Evolutionary conservation across 2,888 invertebrate species (phyloP).

Genomic region (Cistogaster globosa): DNA sequence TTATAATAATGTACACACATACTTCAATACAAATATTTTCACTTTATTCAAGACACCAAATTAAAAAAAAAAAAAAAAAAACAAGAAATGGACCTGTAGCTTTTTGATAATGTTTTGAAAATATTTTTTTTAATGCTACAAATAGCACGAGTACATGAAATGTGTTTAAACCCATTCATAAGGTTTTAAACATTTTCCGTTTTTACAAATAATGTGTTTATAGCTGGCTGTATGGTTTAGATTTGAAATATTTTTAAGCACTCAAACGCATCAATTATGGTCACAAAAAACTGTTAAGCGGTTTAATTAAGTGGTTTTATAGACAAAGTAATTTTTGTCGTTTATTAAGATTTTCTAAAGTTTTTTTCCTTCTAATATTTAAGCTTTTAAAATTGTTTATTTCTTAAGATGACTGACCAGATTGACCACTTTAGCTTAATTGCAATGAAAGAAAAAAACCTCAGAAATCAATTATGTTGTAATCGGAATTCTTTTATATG

Average conservation of each 20-base stretch:
- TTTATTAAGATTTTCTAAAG: neutral
- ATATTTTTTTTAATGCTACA: neutral
- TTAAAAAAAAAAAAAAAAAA: neutral
- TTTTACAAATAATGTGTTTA: neutral
- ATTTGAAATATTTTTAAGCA: conserved; percentile 33
- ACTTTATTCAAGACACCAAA: neutral
- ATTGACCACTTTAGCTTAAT: conserved; percentile 45
- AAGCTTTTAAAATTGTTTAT: conserved; percentile 17
- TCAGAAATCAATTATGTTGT: conserved; percentile 58
- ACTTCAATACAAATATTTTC: neutral
- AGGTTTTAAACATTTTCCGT: conserved; percentile 35
- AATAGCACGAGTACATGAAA: conserved; percentile 12
- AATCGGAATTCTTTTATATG: conserved; percentile 8
- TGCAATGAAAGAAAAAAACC: conserved; percentile 28
- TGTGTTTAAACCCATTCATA: conserved; percentile 49
- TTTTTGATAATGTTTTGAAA: conserved; percentile 21
- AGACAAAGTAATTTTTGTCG: conserved; percentile 29
- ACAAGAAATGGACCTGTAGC: too few species aligned
- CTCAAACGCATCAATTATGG: conserved; percentile 61
- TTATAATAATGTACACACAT: conserved; percentile 4
- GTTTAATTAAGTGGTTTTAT: conserved; percentile 53
- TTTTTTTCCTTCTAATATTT: neutral
- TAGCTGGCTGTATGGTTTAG: neutral
- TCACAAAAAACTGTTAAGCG: conserved; percentile 48
- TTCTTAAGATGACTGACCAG: conserved; percentile 15